phyloP scores from a whole-genome alignment of 37 sponge, comb jelly and placozoan genomes.

The Diacarnus erythraeanus region DNA sequence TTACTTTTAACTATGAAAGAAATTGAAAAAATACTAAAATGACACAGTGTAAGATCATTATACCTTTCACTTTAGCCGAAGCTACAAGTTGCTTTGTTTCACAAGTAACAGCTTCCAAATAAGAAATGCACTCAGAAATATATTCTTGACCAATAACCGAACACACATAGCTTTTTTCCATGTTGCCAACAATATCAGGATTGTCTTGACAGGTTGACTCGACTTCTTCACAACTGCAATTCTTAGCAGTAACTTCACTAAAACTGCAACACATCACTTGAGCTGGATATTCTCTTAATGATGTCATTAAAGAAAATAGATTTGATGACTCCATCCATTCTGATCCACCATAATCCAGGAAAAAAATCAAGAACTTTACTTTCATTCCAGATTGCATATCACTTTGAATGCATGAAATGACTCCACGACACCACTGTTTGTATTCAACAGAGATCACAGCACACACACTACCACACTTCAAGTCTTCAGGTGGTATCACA shows the following conservation, averaged over 20 bases:
- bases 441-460: background rate
- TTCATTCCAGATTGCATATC: background rate
- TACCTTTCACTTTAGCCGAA: background rate
- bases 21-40: background rate
- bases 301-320: background rate
- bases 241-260: background rate
- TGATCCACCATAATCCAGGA: slow-evolving; percentile 4
- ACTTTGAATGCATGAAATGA: background rate
- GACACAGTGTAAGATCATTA: background rate
- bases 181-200: background rate
- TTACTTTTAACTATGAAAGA: background rate
- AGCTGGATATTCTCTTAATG: background rate
- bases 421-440: slow-evolving; percentile 14
- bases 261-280: background rate
- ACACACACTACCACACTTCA: background rate
- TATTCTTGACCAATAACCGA: background rate
- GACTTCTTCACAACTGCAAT: background rate
- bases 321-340: background rate
- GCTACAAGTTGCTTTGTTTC: background rate
- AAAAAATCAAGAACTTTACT: background rate
- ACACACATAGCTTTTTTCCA: background rate
- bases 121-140: background rate
- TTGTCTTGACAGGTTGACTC: background rate
- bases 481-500: background rate
- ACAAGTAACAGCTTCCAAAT: background rate